A percentile compares a stretch with the other conserved stretches of the same genome.
These are phyloP conservation scores for Dasyurus viverrinus DNA, from an alignment of 2,113 vertebrate genomes.

Conservation along the genomic window DNA sequence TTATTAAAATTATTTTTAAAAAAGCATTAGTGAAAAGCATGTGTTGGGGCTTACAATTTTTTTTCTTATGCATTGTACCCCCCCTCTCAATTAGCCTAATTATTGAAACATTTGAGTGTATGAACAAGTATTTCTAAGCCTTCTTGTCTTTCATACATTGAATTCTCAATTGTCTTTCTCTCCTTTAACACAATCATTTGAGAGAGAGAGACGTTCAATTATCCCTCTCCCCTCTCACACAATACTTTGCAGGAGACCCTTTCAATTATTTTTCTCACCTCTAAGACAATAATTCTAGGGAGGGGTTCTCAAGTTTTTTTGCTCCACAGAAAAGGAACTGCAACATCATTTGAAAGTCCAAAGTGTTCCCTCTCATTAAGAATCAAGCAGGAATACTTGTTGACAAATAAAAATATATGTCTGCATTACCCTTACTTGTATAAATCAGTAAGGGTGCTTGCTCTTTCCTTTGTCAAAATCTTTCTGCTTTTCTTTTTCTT, in stretches of 20 bases:
- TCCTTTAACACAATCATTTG: not conserved
- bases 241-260: not conserved
- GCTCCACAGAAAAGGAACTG: not conserved
- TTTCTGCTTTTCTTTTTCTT: not conserved
- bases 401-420: not conserved
- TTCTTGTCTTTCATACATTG: not conserved
- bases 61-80: not conserved
- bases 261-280: conserved; percentile 1
- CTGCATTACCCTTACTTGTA: not conserved
- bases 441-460: not conserved
- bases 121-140: not conserved
- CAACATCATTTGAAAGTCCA: not conserved
- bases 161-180: not conserved
- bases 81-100: not conserved
- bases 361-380: not conserved
- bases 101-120: not conserved
- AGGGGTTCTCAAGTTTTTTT: not conserved
- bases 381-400: not conserved
- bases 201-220: not conserved
- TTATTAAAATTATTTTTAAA: not conserved
- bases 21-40: not conserved
- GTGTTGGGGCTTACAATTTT: not conserved
- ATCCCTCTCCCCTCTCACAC: not conserved
- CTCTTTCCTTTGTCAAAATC: not conserved
- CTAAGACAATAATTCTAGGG: not conserved